Base-by-base conservation (phyloP, 2,888 invertebrate species). In the Tuta absoluta region DNA sequence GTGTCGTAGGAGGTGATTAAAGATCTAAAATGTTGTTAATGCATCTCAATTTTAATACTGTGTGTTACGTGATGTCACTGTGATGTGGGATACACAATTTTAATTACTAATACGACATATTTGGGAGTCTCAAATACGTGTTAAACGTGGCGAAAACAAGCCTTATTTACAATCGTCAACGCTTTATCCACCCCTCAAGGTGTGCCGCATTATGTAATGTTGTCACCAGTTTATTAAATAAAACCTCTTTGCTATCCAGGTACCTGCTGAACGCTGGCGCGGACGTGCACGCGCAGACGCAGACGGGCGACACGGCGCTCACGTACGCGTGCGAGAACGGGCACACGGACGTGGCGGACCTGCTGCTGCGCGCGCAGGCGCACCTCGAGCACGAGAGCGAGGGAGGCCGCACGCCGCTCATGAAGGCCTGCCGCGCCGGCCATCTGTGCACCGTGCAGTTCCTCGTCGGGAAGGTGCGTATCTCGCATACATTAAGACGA, bases 321-420 rank as follows among this genome's bases (percentile, higher is more conserved):
- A 98, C 98, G 65, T 98, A 99, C 92, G 99, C 99, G 63, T 98
- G 98, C 90, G 99, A 99, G 92, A 99, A 99, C 92, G 99, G 99
- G 0, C 99, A 99, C 91, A 98, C 98, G 0, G 98, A 98, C 91
- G 98, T 99, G 24, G 98, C 98, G 23, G 98, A 98, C 86, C 94
- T 98, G 67, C 93, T 99, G 66, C 92, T 99, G 71, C 96, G 97
- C 71, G 96, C 96, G 82, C 97, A 97, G 72, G 99, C 98, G 63
- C 95, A 97, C 87, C 90, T 99, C 79, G 98, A 99, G 89, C 98
- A 98, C 89, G 98, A 98, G 91, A 97, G 97, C 57, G 99, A 99
- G 88, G 99, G 98, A 68, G 99, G 99, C 5, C 94, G 98, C 76
- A 99, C 99, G 69, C 98, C 99, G 59, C 91, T 99, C 79, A 99